phyloP scores from a whole-genome alignment of 1,140 invertebrate species.

The Pseudobourletiella spinata region DNA sequence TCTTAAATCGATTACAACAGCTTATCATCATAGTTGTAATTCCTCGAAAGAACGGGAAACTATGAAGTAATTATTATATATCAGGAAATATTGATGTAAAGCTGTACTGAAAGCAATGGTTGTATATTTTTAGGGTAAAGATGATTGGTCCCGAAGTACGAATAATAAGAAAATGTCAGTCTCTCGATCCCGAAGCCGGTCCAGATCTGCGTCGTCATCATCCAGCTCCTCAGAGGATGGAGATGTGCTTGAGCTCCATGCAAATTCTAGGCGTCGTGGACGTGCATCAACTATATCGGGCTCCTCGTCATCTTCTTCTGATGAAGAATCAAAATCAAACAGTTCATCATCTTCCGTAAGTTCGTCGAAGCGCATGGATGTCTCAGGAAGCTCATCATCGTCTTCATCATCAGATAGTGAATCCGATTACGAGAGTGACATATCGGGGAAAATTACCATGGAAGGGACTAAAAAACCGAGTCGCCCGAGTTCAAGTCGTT shows the following conservation, averaged over 20 bases:
- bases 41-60: too few species aligned
- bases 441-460: not conserved
- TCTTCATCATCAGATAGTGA: slow-evolving; percentile 7
- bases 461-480: not conserved
- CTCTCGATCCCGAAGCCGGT: not conserved
- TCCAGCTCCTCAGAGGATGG: slow-evolving; percentile 25
- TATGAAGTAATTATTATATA: not conserved
- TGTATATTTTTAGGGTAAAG: not conserved
- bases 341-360: not conserved
- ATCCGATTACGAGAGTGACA: slow-evolving; percentile 7
- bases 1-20: too few species aligned
- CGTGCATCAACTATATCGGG: slow-evolving; percentile 5
- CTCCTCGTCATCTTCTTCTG: slow-evolving; percentile 8
- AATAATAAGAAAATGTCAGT: not conserved
- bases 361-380: slow-evolving; percentile 7
- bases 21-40: too few species aligned
- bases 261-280: slow-evolving; percentile 8
- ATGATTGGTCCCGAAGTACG: not conserved
- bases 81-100: not conserved
- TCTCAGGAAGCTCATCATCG: slow-evolving; percentile 8
- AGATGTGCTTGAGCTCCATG: slow-evolving; percentile 27
- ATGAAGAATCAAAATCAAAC: not conserved
- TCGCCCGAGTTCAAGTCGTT: not conserved
- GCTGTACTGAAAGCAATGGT: not conserved
- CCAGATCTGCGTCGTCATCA: slow-evolving; percentile 14